A percentile compares a stretch with the other conserved stretches of the same genome.
phyloP scores from a whole-genome alignment of 2,888 invertebrate genomes.

The Proisotoma minuta region DNA sequence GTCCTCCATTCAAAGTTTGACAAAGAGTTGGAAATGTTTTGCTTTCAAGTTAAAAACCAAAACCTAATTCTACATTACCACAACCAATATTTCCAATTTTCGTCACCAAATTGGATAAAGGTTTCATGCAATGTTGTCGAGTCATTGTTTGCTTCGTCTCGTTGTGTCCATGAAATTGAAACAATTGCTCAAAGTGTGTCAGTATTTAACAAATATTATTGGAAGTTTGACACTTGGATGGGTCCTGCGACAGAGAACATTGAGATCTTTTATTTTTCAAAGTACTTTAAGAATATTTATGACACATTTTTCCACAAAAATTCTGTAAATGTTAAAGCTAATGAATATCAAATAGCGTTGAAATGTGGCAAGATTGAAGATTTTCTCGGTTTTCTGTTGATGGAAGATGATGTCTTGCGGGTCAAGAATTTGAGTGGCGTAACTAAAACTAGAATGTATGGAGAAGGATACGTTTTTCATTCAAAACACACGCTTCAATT shows the following conservation, averaged over 20 bases:
- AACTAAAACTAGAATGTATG: background rate
- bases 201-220: background rate
- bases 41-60: too few species aligned
- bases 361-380: background rate
- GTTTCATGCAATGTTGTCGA: background rate
- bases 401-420: background rate
- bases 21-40: too few species aligned
- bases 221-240: background rate
- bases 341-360: background rate
- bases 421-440: background rate
- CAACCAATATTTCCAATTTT: background rate
- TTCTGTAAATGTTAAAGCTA: background rate
- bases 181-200: background rate
- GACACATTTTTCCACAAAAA: background rate
- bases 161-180: background rate
- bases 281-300: background rate
- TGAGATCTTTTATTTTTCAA: background rate
- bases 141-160: background rate
- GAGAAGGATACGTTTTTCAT: background rate
- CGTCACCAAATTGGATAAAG: background rate
- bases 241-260: background rate
- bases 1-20: background rate
- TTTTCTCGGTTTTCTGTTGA: background rate
- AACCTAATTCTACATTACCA: background rate
- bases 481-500: background rate